A percentile compares a stretch with the other conserved stretches of the same genome.
Evolutionary conservation across 2,113 vertebrate species (phyloP).

Genomic region (Pachycephala philippinensis): DNA sequence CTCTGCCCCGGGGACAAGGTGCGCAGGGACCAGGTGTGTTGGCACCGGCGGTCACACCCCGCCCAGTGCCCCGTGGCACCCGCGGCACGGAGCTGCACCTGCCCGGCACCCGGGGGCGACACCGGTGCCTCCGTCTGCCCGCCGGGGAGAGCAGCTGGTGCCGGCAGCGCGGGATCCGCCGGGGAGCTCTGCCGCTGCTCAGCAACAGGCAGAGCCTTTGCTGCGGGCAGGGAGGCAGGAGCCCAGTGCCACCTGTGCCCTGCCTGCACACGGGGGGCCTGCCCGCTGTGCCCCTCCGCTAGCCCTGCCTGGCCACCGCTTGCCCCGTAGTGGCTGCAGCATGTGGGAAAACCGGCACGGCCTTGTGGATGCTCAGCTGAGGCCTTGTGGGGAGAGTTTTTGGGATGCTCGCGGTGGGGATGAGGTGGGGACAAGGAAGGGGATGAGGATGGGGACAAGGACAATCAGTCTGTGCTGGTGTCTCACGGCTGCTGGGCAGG

Average conservation of each 20-base stretch:
- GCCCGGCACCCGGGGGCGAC: not conserved
- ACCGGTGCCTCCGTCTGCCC: fast-evolving
- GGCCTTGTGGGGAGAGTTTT: not conserved
- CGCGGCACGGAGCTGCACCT: not conserved
- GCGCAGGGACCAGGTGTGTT: not conserved
- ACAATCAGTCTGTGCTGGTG: not conserved
- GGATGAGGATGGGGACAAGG: not conserved
- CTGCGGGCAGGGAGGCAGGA: not conserved
- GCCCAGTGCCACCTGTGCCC: not conserved
- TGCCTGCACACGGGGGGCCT: not conserved
- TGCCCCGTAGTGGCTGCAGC: fast-evolving
- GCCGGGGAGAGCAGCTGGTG: not conserved
- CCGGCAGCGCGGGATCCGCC: not conserved
- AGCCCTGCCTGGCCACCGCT: not conserved
- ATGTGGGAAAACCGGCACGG: fast-evolving
- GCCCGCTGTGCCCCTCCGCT: fast-evolving
- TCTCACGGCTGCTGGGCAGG: fast-evolving
- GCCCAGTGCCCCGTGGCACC: not conserved
- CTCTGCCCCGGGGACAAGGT: not conserved
- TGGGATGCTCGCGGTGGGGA: fast-evolving
- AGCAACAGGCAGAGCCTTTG: not conserved
- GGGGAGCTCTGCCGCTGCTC: not conserved
- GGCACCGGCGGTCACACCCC: not conserved
- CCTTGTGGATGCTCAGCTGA: not conserved
- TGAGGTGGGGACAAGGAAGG: too few species aligned